These are phyloP conservation scores for Drosophila merina DNA, from an alignment of 2,888 invertebrate species.

Conservation along the genomic window DNA sequence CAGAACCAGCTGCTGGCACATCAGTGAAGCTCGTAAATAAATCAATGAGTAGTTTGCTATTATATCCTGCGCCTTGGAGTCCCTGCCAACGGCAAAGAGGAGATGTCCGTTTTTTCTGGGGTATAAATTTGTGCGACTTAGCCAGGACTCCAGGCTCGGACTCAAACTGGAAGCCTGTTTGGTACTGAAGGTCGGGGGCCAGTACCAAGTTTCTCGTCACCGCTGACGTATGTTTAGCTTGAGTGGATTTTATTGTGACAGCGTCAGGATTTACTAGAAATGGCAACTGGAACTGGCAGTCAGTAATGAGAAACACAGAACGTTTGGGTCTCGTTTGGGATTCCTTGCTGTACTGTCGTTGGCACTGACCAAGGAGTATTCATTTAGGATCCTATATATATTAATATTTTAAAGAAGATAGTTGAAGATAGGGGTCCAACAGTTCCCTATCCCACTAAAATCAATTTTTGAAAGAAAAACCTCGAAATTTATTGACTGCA, in stretches of 20 bases:
- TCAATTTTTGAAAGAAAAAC: slow-evolving; percentile 15
- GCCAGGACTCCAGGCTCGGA: slow-evolving; percentile 25
- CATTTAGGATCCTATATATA: too few species aligned
- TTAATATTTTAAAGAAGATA: neutral
- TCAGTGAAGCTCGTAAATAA: slow-evolving; percentile 79
- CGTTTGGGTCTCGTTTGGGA: slow-evolving; percentile 10
- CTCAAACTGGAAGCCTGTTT: slow-evolving; percentile 3
- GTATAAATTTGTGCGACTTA: slow-evolving; percentile 73
- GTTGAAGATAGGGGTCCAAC: neutral
- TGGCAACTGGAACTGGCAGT: slow-evolving; percentile 71
- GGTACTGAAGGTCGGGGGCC: slow-evolving; percentile 5
- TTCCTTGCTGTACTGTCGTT: slow-evolving; percentile 29
- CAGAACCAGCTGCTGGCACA: slow-evolving; percentile 40
- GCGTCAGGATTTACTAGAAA: slow-evolving; percentile 71
- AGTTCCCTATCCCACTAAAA: neutral
- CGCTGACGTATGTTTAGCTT: slow-evolving; percentile 78
- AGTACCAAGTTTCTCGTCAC: slow-evolving; percentile 59
- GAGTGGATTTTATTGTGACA: slow-evolving; percentile 80
- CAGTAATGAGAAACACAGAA: slow-evolving; percentile 65
- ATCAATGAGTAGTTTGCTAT: slow-evolving; percentile 80
- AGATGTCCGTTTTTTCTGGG: slow-evolving; percentile 38
- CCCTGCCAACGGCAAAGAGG: slow-evolving; percentile 35
- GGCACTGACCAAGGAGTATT: neutral
- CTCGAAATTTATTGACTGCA: slow-evolving; percentile 67
- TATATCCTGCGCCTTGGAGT: slow-evolving; percentile 58